These are phyloP conservation scores for Entomobrya multifasciata DNA, from an alignment of 2,888 invertebrate genomes.

Conservation along the genomic window DNA sequence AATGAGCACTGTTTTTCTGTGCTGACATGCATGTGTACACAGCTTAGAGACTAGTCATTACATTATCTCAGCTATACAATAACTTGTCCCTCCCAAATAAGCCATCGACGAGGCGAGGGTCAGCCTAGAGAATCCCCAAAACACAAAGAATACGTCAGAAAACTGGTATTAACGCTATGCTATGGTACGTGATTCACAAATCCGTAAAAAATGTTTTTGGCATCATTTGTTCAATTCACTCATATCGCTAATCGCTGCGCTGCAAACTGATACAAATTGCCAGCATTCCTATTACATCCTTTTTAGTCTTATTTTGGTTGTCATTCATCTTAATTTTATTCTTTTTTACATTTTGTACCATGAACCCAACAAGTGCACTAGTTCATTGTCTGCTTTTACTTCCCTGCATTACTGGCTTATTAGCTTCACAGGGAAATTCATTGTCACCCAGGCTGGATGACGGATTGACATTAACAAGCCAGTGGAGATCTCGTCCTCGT, in stretches of 20 bases:
- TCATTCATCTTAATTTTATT: too few species aligned
- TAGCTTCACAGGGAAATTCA: conserved; percentile 4
- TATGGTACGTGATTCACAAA: neutral
- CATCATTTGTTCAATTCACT: neutral
- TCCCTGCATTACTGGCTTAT: neutral
- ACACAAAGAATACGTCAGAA: too few species aligned
- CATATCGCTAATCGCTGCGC: too few species aligned
- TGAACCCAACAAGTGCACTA: neutral
- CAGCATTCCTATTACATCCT: neutral
- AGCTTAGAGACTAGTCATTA: too few species aligned
- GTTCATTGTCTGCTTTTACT: neutral
- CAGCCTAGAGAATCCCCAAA: too few species aligned
- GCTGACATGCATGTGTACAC: too few species aligned
- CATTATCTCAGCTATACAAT: too few species aligned
- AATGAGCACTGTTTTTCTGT: too few species aligned
- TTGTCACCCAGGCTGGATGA: conserved; percentile 38
- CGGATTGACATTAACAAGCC: conserved; percentile 31
- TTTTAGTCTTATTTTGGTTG: neutral
- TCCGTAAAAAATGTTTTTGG: neutral
- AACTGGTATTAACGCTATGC: too few species aligned
- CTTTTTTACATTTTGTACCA: too few species aligned
- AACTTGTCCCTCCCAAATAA: too few species aligned
- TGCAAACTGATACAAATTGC: neutral
- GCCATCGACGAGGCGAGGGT: too few species aligned
- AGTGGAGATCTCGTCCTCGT: conserved; percentile 30